Conservation (phyloP, 2,888 invertebrate genomes). For the Sturmia bella region DNA sequence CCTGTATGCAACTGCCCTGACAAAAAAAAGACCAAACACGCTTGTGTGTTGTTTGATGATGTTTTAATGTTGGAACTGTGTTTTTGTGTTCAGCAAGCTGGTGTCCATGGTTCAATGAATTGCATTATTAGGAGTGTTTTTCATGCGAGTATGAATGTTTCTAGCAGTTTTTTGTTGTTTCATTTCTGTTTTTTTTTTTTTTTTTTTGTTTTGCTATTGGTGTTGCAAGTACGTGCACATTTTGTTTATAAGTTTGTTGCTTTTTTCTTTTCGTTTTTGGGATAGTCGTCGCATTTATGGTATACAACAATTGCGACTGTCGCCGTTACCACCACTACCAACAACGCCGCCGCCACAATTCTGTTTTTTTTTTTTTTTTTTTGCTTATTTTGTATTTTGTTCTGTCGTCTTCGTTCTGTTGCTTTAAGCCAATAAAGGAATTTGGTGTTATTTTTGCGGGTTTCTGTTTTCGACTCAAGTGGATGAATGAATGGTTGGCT, state of each 20-base stretch:
- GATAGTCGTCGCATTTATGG: conserved; percentile 48
- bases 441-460: conserved; percentile 51
- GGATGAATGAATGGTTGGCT: conserved; percentile 56
- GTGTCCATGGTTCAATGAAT: conserved; percentile 62
- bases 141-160: conserved; percentile 34
- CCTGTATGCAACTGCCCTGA: conserved; percentile 2
- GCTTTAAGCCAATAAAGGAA: conserved; percentile 59
- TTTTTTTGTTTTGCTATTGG: neutral
- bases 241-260: conserved; percentile 27
- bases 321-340: conserved; percentile 34
- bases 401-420: conserved; percentile 24
- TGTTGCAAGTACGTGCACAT: conserved; percentile 29
- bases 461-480: conserved; percentile 45
- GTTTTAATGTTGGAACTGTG: conserved; percentile 9
- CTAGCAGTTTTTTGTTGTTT: conserved; percentile 1
- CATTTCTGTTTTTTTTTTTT: neutral
- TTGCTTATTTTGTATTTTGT: neutral
- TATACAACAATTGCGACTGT: conserved; percentile 51
- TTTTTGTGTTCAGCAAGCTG: conserved; percentile 9
- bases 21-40: conserved; percentile 38
- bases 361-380: neutral
- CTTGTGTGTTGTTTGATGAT: conserved; percentile 31
- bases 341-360: conserved; percentile 28
- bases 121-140: conserved; percentile 64
- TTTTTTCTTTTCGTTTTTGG: neutral